These are phyloP conservation scores for Siniperca chuatsi DNA, from an alignment of 2,113 vertebrate genomes.

Conservation along the genomic window DNA sequence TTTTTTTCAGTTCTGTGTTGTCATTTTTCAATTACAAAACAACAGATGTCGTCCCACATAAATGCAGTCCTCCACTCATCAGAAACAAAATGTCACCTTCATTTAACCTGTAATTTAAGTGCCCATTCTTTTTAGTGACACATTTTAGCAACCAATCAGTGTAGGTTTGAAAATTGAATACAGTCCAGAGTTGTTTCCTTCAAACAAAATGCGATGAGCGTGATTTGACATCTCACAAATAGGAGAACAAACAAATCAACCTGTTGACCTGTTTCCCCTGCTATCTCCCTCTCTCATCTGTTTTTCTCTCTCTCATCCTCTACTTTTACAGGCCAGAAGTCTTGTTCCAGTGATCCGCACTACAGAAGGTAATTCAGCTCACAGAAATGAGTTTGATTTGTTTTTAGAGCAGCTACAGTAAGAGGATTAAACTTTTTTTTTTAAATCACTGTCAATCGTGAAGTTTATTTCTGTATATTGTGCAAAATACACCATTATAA, in stretches of 20 bases:
- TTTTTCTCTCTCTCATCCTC: background rate
- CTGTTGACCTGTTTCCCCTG: background rate
- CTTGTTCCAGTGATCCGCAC: constrained; percentile 53
- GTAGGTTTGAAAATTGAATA: background rate
- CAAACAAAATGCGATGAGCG: background rate
- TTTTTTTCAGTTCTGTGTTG: background rate
- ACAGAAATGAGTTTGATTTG: background rate
- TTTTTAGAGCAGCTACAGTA: background rate
- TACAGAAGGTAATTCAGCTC: constrained; percentile 73
- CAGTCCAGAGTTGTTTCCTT: background rate
- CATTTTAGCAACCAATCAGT: background rate
- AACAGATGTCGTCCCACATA: constrained; percentile 18
- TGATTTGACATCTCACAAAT: background rate
- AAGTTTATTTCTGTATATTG: background rate
- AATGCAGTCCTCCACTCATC: background rate
- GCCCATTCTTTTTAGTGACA: background rate
- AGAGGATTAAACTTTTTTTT: background rate
- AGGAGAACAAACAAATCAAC: background rate
- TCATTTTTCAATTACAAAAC: constrained; percentile 23
- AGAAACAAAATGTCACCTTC: constrained; percentile 19
- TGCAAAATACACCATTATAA: background rate
- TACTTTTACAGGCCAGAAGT: constrained; percentile 77
- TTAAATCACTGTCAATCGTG: background rate
- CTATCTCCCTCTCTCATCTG: background rate
- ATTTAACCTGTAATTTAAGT: constrained; percentile 2